Evolutionary conservation across 2,113 vertebrate species (phyloP).

Genomic region (Bos javanicus): DNA sequence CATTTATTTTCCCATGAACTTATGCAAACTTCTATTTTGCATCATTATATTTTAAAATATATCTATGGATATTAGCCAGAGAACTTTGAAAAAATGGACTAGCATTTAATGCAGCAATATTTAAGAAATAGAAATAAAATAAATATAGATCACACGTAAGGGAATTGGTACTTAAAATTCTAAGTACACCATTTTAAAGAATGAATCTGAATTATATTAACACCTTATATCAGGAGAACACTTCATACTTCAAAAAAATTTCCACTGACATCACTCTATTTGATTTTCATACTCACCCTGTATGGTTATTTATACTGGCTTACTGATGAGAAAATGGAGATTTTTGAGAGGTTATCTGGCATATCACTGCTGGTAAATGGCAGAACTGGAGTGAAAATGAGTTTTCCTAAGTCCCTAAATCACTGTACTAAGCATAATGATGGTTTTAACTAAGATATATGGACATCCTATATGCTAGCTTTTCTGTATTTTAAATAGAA

Average conservation of each 20-base stretch:
- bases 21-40: not conserved
- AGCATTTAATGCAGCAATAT: not conserved
- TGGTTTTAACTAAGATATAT: not conserved
- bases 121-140: conserved; percentile 12
- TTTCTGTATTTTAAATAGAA: not conserved
- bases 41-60: conserved; percentile 23
- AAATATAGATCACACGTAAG: not conserved
- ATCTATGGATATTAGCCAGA: not conserved
- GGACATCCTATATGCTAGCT: not conserved
- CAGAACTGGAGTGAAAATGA: not conserved
- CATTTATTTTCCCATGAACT: not conserved
- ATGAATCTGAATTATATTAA: not conserved
- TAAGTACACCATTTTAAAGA: not conserved
- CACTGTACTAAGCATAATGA: not conserved
- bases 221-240: not conserved
- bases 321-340: not conserved
- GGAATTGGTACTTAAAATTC: not conserved
- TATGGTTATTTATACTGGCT: not conserved
- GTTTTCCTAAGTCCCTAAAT: not conserved
- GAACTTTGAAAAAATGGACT: not conserved
- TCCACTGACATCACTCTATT: not conserved
- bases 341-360: not conserved
- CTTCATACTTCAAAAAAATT: not conserved
- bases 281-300: not conserved
- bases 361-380: not conserved